Base-by-base conservation (phyloP, 1,140 invertebrate species). In the Tetramorium simillimum region DNA sequence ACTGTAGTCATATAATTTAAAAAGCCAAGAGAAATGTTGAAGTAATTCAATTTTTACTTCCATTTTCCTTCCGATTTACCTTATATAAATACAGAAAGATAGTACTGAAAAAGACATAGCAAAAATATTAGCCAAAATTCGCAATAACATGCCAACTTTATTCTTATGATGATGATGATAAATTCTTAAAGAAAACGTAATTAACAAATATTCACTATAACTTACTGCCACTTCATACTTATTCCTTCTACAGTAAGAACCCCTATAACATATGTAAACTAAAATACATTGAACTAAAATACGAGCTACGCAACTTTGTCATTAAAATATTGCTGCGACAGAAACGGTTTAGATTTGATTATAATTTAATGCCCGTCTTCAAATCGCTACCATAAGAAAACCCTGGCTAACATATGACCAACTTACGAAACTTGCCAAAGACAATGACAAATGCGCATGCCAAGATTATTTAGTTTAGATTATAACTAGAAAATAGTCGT, bases 241-340 rank as follows among this genome's bases (percentile, higher is more conserved):
- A 28, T 33, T 16, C 3, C 28, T 12, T 56, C 12, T 16, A n/a
- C 33, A 56, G 33, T 37, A 12, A 12, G 4, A 40, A 43, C 21
- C n/a, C n/a, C 12, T 16, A 56, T 14, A 75, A 33, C 7, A 3
- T 73, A 37, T 1, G 28, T 12, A 75, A 75, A 24, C 53, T 28
- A 37, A 56, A 73, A 73, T 33, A 46, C 3, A 12, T 46, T 2
- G 14, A 46, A 46, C 46, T 46, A 46, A 46, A 14, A 12, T 46
- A 46, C 12, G 46, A 46, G 46, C 46, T 46, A 46, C 46, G 46
- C 2, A 12, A 46, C 12, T 46, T 46, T 46, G 3, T 75, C 28
- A 56, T 75, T 49, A 58, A 75, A n/a, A 58, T 75, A 56, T 10
- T 58, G n/a, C n/a, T 18, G 12, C 33, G n/a, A 75, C 51, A 58